phyloP scores from a whole-genome alignment of 2,888 invertebrate species.

The Poecilobothrus nobilitatus region DNA sequence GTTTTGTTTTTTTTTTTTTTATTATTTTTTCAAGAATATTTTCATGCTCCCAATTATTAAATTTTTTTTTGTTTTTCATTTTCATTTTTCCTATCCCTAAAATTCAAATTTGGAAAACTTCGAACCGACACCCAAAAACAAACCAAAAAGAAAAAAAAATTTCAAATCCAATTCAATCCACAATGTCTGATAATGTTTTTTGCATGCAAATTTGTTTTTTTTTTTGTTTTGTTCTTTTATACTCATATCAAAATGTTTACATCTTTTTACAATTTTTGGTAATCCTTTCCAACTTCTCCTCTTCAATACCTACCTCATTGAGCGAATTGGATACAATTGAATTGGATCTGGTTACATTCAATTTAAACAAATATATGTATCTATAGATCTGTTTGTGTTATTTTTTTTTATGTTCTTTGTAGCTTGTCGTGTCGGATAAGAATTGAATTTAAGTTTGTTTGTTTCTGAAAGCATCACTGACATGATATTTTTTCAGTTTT shows the following conservation, averaged over 20 bases:
- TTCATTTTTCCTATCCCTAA: not conserved
- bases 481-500: not conserved
- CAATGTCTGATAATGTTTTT: not conserved
- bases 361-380: too few species aligned
- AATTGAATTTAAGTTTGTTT: not conserved
- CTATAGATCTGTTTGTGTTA: too few species aligned
- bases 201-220: not conserved
- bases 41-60: not conserved
- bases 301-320: too few species aligned
- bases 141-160: not conserved
- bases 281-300: too few species aligned
- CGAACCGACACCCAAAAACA: not conserved
- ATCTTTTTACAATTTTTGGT: not conserved
- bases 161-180: not conserved
- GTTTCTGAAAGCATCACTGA: constrained; percentile 1
- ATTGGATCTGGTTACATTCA: too few species aligned
- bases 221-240: not conserved
- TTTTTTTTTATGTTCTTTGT: too few species aligned
- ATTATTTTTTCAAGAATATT: not conserved
- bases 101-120: not conserved
- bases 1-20: not conserved
- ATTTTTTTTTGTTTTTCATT: not conserved
- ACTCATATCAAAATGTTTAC: constrained; percentile 1
- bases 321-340: too few species aligned
- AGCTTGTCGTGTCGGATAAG: not conserved